These are phyloP conservation scores for Norana najaformis DNA, from an alignment of 2,888 invertebrate species.

Conservation along the genomic window DNA sequence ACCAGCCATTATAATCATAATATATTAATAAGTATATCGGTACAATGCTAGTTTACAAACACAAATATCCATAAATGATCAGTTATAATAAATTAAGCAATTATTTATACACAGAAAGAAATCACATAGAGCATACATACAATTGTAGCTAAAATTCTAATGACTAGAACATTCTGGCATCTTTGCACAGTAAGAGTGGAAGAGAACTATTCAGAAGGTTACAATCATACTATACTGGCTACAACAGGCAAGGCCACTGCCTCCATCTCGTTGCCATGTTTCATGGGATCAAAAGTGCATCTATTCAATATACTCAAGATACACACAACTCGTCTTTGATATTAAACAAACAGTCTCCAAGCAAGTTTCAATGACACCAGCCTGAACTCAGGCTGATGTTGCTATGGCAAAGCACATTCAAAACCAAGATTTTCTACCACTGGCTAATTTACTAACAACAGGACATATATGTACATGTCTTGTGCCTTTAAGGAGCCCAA, in stretches of 20 bases:
- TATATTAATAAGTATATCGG: not conserved
- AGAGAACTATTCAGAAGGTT: not conserved
- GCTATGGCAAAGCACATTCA: not conserved
- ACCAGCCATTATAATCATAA: not conserved
- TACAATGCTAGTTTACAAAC: not conserved
- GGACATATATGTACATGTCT: too few species aligned
- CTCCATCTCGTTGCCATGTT: not conserved
- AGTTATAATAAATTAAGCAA: not conserved
- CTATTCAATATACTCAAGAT: too few species aligned
- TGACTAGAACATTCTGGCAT: slow-evolving; percentile 6
- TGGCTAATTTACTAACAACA: not conserved
- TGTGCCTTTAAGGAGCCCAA: not conserved
- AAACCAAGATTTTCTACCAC: not conserved
- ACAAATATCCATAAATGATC: not conserved
- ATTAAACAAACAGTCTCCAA: not conserved
- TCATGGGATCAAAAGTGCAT: not conserved
- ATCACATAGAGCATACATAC: slow-evolving; percentile 5
- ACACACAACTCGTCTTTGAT: not conserved
- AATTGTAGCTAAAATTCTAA: slow-evolving; percentile 1
- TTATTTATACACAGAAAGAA: not conserved
- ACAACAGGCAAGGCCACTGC: not conserved
- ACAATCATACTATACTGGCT: not conserved
- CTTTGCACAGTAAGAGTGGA: too few species aligned
- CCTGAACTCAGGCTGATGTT: not conserved
- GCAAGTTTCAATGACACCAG: not conserved